These are phyloP conservation scores for Acipenser oxyrinchus DNA, from an alignment of 2,797 vertebrate species.

Conservation along the genomic window DNA sequence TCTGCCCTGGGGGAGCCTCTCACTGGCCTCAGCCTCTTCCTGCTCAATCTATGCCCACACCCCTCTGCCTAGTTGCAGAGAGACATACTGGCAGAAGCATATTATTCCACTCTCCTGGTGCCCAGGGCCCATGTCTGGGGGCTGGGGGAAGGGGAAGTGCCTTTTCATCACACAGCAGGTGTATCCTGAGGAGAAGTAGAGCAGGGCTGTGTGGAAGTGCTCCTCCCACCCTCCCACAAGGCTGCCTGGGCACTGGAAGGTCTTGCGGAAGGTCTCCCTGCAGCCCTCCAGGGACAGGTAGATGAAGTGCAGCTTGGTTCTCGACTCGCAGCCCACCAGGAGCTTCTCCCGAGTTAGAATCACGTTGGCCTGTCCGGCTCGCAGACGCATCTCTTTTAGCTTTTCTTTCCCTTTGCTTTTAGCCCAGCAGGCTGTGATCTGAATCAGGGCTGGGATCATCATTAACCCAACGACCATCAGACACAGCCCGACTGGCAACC, in stretches of 20 bases:
- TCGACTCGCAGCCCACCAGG: constrained; percentile 36
- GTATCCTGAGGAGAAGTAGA: constrained; percentile 39
- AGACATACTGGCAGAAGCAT: constrained; percentile 50
- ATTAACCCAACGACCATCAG: too few relatives aligned
- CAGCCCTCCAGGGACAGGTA: constrained; percentile 41
- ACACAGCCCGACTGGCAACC: too few relatives aligned
- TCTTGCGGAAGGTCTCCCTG: constrained; percentile 28
- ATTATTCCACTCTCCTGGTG: constrained; percentile 35
- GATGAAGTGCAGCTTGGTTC: constrained; percentile 34
- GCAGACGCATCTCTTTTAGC: constrained; percentile 29
- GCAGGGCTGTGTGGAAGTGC: constrained; percentile 38
- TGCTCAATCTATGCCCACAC: constrained; percentile 22
- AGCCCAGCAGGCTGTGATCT: constrained; percentile 7
- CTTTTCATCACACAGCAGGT: constrained; percentile 39
- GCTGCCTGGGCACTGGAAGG: constrained; percentile 19
- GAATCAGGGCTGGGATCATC: neutral
- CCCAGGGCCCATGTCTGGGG: constrained; percentile 12
- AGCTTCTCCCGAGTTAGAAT: constrained; percentile 32
- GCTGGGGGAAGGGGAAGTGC: constrained; percentile 32
- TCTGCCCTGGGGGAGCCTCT: too few relatives aligned
- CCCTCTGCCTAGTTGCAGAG: constrained; percentile 18
- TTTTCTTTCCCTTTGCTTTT: constrained; percentile 12
- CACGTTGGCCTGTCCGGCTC: constrained; percentile 32
- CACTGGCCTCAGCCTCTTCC: too few relatives aligned
- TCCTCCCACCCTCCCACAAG: constrained; percentile 13